Conservation (phyloP, 2,113 vertebrate species). For the Bufo bufo region DNA sequence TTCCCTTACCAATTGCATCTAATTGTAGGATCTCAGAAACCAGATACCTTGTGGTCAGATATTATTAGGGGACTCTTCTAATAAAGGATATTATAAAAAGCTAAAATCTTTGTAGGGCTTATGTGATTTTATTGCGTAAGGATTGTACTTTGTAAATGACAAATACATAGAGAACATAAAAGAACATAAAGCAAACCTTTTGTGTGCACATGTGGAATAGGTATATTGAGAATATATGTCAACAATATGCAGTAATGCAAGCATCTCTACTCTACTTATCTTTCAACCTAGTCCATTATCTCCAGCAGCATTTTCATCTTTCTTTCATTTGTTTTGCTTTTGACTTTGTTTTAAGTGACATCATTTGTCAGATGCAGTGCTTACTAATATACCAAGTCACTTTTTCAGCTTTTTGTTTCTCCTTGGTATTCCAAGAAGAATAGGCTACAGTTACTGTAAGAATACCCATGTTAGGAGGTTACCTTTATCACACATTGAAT, state of each 20-base stretch:
- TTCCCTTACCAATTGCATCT: no score
- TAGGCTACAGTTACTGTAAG: not conserved
- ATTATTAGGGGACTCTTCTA: no score
- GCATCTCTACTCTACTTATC: not conserved
- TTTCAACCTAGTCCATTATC: not conserved
- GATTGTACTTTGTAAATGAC: not conserved
- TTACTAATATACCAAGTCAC: not conserved
- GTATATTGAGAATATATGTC: conserved; percentile 2
- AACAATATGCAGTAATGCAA: not conserved
- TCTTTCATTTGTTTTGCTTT: not conserved
- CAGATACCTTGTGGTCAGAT: no score
- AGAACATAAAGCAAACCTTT: no score
- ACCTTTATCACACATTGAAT: not conserved
- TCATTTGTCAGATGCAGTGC: not conserved
- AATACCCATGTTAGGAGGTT: not conserved
- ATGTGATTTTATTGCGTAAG: not conserved
- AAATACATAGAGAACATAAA: no score
- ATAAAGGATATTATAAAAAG: no score
- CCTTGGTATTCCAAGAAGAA: conserved; percentile 6
- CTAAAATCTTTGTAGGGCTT: no score
- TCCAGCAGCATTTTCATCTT: not conserved
- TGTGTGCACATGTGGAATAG: not conserved
- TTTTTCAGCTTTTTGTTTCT: not conserved
- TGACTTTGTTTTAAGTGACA: not conserved
- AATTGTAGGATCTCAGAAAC: no score